Percentiles rank a stretch among this genome's conserved stretches.
Evolutionary conservation across 1,140 invertebrate species (phyloP).

Genomic region (Pantala flavescens): DNA sequence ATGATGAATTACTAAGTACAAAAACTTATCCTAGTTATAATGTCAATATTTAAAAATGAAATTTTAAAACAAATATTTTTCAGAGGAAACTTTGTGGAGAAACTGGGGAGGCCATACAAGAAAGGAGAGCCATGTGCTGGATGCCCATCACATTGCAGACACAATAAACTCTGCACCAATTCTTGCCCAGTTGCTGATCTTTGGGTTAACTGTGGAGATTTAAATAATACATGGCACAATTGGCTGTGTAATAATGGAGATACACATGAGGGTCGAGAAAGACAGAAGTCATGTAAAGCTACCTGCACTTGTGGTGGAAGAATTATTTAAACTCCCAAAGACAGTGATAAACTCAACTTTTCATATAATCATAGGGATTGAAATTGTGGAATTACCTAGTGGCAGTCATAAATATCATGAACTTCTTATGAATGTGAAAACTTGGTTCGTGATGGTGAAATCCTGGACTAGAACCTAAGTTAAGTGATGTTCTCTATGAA

Average conservation of each 20-base stretch:
- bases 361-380: no score
- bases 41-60: no score
- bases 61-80: no score
- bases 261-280: background rate
- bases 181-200: background rate
- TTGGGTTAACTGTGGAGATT: background rate
- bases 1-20: no score
- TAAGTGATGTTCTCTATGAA: no score
- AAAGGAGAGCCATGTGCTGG: constrained; percentile 48
- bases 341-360: no score
- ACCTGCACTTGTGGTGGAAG: background rate
- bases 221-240: background rate
- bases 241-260: background rate
- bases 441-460: background rate
- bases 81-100: constrained; percentile 57
- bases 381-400: no score
- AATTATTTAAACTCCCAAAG: background rate
- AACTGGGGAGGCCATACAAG: constrained; percentile 53
- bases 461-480: background rate
- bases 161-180: constrained; percentile 59
- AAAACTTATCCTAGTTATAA: no score
- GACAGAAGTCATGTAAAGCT: background rate
- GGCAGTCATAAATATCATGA: background rate
- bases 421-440: background rate
- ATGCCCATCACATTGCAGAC: constrained; percentile 52